A percentile compares a stretch with the other conserved stretches of the same genome.
phyloP scores from a whole-genome alignment of 2,113 vertebrate species.

The Bufo gargarizans region DNA sequence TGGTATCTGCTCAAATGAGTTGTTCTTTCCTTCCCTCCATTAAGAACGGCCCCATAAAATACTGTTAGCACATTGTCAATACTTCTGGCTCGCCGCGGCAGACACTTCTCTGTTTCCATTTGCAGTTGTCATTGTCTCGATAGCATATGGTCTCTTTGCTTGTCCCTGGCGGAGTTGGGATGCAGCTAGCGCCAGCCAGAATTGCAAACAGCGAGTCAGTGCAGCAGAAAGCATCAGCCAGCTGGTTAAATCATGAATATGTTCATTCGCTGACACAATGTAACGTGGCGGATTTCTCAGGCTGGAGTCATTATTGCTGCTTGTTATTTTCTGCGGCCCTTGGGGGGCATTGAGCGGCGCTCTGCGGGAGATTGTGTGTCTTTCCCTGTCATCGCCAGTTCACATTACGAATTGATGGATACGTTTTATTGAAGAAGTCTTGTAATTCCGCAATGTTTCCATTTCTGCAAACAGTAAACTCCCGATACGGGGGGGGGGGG shows the following conservation, averaged over 20 bases:
- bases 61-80: conserved; percentile 58
- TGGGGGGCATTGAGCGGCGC: not conserved
- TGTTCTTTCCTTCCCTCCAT: conserved; percentile 22
- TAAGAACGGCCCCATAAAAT: conserved; percentile 57
- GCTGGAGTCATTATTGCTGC: conserved; percentile 9
- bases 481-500: not conserved
- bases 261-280: conserved; percentile 28
- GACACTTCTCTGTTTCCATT: conserved; percentile 49
- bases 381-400: conserved; percentile 1
- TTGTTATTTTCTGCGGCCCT: conserved; percentile 26
- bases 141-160: conserved; percentile 53
- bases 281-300: conserved; percentile 13
- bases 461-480: not conserved
- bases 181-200: conserved; percentile 9
- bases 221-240: conserved; percentile 36
- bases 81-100: conserved; percentile 19
- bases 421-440: not conserved
- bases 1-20: conserved; percentile 59
- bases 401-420: conserved; percentile 20
- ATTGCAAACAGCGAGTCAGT: conserved; percentile 28
- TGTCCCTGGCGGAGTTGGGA: conserved; percentile 38
- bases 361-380: not conserved
- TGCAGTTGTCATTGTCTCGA: conserved; percentile 57
- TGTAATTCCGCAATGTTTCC: not conserved
- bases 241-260: conserved; percentile 53